Conservation (phyloP, 2,797 vertebrate genomes). For the Alauda arvensis region DNA sequence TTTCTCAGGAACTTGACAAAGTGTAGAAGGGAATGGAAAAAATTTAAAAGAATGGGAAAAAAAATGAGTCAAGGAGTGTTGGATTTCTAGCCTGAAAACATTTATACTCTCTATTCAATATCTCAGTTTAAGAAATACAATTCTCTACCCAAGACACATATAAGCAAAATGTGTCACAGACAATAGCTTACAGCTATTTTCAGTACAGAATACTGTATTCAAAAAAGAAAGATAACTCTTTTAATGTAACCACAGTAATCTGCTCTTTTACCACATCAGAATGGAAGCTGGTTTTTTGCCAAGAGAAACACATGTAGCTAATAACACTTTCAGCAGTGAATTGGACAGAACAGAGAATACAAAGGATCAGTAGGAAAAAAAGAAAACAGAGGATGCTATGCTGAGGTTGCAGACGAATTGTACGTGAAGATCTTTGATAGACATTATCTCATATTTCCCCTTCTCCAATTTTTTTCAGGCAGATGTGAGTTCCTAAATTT, state of each 20-base stretch:
- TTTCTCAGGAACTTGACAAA: background rate
- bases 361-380: background rate
- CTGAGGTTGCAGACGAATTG: background rate
- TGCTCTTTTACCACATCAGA: background rate
- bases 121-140: background rate
- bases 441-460: background rate
- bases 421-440: background rate
- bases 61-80: background rate
- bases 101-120: background rate
- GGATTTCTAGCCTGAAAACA: background rate
- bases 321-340: background rate
- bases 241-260: background rate
- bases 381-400: background rate
- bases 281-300: background rate
- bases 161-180: background rate
- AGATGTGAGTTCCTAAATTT: background rate
- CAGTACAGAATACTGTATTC: background rate
- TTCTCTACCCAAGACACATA: background rate
- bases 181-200: background rate
- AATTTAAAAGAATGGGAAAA: background rate
- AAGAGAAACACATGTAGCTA: background rate
- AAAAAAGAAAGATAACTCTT: background rate
- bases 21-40: background rate
- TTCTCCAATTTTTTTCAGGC: background rate
- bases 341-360: background rate